phyloP scores from a whole-genome alignment of 2,113 vertebrate species.

The Chamaetylas fuelleborni region DNA sequence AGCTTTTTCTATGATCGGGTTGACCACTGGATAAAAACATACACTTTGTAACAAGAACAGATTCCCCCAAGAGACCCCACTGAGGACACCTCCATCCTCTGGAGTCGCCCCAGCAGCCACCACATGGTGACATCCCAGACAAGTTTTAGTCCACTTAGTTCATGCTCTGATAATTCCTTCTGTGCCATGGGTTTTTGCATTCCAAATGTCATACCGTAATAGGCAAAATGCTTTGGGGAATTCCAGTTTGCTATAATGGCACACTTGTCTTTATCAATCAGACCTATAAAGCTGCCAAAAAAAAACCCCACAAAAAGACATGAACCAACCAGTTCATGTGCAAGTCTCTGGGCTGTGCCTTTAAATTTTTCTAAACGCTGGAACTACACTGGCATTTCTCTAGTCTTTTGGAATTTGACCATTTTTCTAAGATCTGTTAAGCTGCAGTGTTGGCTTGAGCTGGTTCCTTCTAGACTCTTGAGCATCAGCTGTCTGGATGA shows the following conservation, averaged over 20 bases:
- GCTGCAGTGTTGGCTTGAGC: not conserved
- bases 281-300: not conserved
- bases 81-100: not conserved
- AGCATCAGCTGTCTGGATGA: constrained; percentile 55
- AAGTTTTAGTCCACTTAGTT: not conserved
- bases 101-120: not conserved
- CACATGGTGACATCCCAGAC: not conserved
- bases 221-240: not conserved
- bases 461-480: constrained; percentile 35
- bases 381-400: not conserved
- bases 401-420: not conserved
- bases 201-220: not conserved
- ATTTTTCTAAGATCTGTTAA: constrained; percentile 24
- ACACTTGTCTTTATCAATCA: not conserved
- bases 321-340: not conserved
- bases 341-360: not conserved
- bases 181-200: rapidly evolving
- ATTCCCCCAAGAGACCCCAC: rapidly evolving
- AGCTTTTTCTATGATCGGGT: not conserved
- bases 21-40: not conserved
- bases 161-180: not conserved
- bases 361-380: not conserved
- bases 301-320: not conserved
- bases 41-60: not conserved
- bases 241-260: not conserved